A percentile compares a stretch with the other conserved stretches of the same genome.
These are phyloP conservation scores for Rhabdomys dilectus DNA, from an alignment of 2,113 vertebrate genomes.

Conservation along the genomic window DNA sequence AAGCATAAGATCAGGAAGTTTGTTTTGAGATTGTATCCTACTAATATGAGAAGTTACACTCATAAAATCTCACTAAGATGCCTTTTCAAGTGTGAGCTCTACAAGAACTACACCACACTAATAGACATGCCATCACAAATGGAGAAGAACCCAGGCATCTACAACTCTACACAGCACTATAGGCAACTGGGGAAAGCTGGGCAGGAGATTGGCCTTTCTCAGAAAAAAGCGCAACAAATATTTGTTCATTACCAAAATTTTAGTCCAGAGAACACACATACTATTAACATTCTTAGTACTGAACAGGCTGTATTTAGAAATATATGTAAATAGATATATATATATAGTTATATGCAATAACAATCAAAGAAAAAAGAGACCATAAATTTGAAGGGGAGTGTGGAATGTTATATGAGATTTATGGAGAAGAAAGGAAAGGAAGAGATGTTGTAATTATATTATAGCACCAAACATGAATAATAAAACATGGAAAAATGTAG, in stretches of 20 bases:
- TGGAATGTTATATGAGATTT: neutral
- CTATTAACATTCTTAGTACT: neutral
- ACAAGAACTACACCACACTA: neutral
- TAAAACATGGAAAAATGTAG: neutral
- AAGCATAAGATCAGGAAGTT: neutral
- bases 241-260: neutral
- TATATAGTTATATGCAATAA: neutral
- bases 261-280: neutral
- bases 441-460: neutral
- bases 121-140: no score
- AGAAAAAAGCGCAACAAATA: neutral
- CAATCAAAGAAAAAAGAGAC: neutral
- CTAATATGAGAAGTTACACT: neutral
- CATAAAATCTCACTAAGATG: neutral
- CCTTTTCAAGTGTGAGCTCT: neutral
- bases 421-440: neutral
- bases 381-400: neutral
- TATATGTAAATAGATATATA: neutral
- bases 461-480: neutral
- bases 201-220: neutral
- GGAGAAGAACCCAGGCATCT: neutral
- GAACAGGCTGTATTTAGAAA: neutral
- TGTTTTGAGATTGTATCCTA: neutral
- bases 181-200: neutral
- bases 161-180: neutral